phyloP scores from a whole-genome alignment of 2,113 vertebrate genomes.

The Nyctibius bracteatus region DNA sequence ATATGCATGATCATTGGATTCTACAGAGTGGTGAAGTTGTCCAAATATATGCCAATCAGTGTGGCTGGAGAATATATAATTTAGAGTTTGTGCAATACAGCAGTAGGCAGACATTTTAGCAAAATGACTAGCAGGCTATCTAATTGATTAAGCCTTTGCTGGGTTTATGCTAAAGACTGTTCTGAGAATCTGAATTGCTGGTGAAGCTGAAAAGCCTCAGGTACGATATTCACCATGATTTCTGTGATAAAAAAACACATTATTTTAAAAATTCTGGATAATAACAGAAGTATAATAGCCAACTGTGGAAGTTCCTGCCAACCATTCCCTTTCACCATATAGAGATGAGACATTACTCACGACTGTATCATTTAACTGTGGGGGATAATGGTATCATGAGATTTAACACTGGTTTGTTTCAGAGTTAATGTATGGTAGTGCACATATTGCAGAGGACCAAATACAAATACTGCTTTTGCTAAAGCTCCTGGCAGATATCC shows the following conservation, averaged over 20 bases:
- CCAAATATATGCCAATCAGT: neutral
- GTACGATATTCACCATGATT: neutral
- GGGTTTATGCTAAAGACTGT: neutral
- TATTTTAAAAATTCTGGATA: neutral
- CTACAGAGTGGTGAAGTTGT: neutral
- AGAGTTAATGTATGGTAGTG: neutral
- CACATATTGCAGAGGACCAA: neutral
- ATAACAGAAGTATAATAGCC: neutral
- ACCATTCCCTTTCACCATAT: neutral
- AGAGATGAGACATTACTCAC: neutral
- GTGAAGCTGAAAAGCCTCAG: neutral
- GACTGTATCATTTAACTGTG: neutral
- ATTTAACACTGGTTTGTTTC: neutral
- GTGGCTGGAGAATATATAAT: neutral
- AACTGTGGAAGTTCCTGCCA: neutral
- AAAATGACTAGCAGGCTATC: neutral
- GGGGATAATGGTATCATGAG: neutral
- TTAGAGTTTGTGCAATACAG: neutral
- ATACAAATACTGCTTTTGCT: neutral
- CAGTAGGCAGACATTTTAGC: neutral
- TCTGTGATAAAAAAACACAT: neutral
- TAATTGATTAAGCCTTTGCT: neutral
- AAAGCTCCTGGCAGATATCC: neutral
- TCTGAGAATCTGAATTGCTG: neutral
- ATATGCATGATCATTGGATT: neutral